Evolutionary conservation across 2,888 invertebrate genomes (phyloP).

Genomic region (Orthonychiurus folsomi): DNA sequence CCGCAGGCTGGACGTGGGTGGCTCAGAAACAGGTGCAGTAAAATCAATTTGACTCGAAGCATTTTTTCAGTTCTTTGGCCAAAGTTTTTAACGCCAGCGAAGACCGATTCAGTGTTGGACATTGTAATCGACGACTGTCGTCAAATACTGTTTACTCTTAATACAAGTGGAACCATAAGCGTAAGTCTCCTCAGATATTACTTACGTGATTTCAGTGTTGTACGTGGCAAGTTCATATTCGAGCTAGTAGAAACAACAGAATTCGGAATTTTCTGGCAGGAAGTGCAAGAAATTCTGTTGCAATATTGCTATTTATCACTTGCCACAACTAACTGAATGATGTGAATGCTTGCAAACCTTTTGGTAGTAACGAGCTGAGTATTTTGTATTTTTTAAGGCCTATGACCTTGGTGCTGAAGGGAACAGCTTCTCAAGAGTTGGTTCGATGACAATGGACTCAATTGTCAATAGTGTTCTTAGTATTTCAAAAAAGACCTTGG

Average conservation of each 20-base stretch:
- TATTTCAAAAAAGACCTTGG: conserved; percentile 64
- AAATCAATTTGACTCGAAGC: conserved; percentile 63
- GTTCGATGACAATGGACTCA: conserved; percentile 58
- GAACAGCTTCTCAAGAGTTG: conserved; percentile 59
- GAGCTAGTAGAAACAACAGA: too few species aligned
- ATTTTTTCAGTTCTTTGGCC: conserved; percentile 30
- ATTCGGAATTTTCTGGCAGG: too few species aligned
- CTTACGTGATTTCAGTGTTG: too few species aligned
- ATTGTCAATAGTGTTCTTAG: conserved; percentile 64
- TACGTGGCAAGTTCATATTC: too few species aligned
- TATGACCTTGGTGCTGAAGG: conserved; percentile 80
- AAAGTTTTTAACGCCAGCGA: conserved; percentile 17
- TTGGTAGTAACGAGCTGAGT: background rate
- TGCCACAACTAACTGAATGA: too few species aligned
- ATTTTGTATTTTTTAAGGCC: conserved; percentile 49
- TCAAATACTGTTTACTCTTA: conserved; percentile 78
- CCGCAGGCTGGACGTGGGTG: conserved; percentile 57
- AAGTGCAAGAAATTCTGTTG: too few species aligned
- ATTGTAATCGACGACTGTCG: conserved; percentile 81
- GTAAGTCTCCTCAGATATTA: background rate
- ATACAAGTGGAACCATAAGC: conserved; percentile 63
- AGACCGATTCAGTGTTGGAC: conserved; percentile 69
- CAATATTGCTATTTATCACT: too few species aligned
- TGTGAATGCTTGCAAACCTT: conserved; percentile 43
- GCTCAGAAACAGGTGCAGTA: conserved; percentile 91